These are phyloP conservation scores for Rhinoderma darwinii DNA, from an alignment of 2,113 vertebrate species.

Conservation along the genomic window DNA sequence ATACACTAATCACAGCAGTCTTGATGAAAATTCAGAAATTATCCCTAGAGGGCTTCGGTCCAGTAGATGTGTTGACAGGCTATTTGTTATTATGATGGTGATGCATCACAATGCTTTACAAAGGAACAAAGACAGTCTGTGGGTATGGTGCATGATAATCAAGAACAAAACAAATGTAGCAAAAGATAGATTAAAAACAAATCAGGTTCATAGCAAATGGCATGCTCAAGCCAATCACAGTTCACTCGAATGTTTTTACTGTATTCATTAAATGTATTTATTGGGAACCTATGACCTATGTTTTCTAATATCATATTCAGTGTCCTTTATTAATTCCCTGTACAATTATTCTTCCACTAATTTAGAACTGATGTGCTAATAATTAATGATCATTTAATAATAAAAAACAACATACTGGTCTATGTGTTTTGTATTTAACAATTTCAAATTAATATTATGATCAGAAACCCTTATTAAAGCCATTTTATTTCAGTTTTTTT, in stretches of 20 bases:
- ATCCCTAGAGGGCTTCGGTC: constrained; percentile 71
- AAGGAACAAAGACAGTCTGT: constrained; percentile 63
- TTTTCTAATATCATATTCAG: background rate
- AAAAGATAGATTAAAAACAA: constrained; percentile 32
- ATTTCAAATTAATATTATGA: background rate
- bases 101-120: constrained; percentile 63
- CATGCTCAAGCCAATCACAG: constrained; percentile 2
- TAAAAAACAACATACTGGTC: background rate
- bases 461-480: background rate
- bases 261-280: constrained; percentile 27
- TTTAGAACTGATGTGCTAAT: background rate
- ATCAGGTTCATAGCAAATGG: constrained; percentile 36
- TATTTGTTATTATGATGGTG: constrained; percentile 71
- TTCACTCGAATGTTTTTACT: background rate
- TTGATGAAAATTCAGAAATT: constrained; percentile 75
- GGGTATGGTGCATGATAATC: constrained; percentile 59
- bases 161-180: constrained; percentile 50
- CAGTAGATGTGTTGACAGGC: constrained; percentile 72
- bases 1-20: constrained; percentile 74
- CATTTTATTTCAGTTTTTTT: background rate
- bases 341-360: constrained; percentile 27
- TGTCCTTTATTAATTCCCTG: constrained; percentile 17
- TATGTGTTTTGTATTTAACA: background rate
- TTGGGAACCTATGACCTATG: background rate
- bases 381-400: background rate